phyloP scores from a whole-genome alignment of 2,113 vertebrate genomes.

The Ptilorrhoa leucosticta region DNA sequence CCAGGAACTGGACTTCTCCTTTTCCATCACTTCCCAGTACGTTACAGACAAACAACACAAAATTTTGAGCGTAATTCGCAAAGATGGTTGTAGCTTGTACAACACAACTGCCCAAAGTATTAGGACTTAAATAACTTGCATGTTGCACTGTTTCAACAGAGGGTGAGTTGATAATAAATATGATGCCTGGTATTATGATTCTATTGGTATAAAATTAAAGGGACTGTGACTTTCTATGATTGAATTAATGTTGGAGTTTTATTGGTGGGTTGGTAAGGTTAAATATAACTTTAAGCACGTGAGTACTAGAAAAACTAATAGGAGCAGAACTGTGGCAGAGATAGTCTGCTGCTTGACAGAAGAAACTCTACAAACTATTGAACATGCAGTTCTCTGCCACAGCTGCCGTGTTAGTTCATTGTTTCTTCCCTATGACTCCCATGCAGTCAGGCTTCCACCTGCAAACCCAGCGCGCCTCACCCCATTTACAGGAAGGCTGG shows the following conservation, averaged over 20 bases:
- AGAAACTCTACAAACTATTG: not conserved
- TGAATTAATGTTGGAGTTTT: not conserved
- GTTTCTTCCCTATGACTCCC: not conserved
- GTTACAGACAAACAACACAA: not conserved
- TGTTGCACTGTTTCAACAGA: not conserved
- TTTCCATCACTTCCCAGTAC: not conserved
- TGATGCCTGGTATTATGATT: not conserved
- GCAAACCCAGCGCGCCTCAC: accelerated
- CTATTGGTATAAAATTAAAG: not conserved
- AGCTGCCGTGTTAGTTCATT: accelerated
- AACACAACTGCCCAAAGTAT: not conserved
- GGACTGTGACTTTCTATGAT: accelerated
- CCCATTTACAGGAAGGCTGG: not conserved
- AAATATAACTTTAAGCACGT: not conserved
- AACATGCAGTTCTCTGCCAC: not conserved
- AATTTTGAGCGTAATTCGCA: accelerated
- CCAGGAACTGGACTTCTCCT: not conserved
- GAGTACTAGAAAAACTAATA: not conserved
- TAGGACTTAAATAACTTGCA: not conserved
- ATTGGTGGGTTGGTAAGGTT: not conserved
- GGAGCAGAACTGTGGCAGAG: not conserved
- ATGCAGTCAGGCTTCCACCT: not conserved
- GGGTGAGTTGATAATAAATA: not conserved
- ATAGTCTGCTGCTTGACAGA: not conserved
- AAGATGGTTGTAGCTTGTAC: not conserved